Conservation (phyloP, 1,140 invertebrate genomes). For the Lasioglossum baleicum region DNA sequence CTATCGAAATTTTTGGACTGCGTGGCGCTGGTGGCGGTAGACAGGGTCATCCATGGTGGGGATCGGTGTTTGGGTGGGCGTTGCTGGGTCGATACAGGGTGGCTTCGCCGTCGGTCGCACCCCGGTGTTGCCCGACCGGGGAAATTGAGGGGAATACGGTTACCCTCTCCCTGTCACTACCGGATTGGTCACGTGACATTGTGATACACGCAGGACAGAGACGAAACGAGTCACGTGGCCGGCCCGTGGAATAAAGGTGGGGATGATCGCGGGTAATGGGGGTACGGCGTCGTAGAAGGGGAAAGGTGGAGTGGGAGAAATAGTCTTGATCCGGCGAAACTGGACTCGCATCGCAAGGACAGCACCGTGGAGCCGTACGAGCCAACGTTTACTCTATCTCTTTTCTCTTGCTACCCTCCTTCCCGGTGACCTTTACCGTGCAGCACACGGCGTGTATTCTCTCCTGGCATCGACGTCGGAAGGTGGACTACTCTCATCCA, state of each 20-base stretch:
- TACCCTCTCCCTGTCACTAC: no score
- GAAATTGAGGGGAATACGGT: no score
- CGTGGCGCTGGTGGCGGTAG: constrained; percentile 43
- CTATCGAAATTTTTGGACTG: constrained; percentile 54
- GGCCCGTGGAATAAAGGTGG: no score
- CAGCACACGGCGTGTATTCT: background rate
- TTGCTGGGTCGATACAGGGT: constrained; percentile 73
- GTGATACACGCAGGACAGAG: no score
- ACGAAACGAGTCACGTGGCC: no score
- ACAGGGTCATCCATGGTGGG: constrained; percentile 61
- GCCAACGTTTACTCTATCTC: constrained; percentile 40
- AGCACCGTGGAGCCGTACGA: constrained; percentile 41
- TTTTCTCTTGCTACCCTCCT: constrained; percentile 14
- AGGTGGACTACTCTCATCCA: background rate
- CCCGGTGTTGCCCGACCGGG: no score
- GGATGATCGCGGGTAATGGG: no score
- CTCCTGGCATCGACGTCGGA: background rate
- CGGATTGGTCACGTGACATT: no score
- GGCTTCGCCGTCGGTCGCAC: constrained; percentile 59
- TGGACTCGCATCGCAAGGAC: constrained; percentile 38
- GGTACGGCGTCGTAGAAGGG: no score
- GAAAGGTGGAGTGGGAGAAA: no score
- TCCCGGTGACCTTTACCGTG: background rate
- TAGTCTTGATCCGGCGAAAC: no score
- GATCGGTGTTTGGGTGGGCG: constrained; percentile 66